Evolutionary conservation across 1,140 invertebrate species (phyloP), one percentile per base, ranked within the genome.

Genomic region (Magallana angulata): DNA sequence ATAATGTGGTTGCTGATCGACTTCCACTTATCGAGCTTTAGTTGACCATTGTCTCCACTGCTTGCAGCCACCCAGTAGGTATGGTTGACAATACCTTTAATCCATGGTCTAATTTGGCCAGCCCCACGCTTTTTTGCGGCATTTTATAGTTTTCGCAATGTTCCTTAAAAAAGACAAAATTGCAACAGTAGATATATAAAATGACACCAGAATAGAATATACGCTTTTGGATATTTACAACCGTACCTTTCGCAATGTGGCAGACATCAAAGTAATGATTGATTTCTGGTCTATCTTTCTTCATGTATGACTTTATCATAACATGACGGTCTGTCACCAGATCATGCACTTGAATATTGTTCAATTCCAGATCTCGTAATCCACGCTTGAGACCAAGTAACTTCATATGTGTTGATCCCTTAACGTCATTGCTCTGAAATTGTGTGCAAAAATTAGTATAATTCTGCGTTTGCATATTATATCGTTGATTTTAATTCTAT

Each of bases 311-410:
- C 18, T 62, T 48, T 11, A 89, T 48, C 36, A 16, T 18, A 6
- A 58, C 24, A 60, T 87, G 86, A 36, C 86, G 82, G 48, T 88
- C 82, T 4, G 86, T 88, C 4, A 89, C 86, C 12, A 88, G 56
- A 57, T n/a, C 57, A 9, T 80, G 16, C 8, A 87, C n/a, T 9
- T 24, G 1, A 24, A 89, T 80, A 16, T 76, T 57, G 4, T 84
- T 36, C 11, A 36, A 6, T 76, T 76, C 18, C 12, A 87, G 0
- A 57, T 16, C 36, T n/a, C 11, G 7, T 24, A 87, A 14, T 8
- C 82, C 30, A n/a, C 57, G 36, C 24, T 84, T 30, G 30, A 89
- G 57, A 24, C 82, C 82, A 76, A 83, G 12, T 57, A 81, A 16
- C 64, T 80, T 82, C 86, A 89, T 87, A 18, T 84, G 24, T n/a